Percentiles rank a stretch among this genome's conserved stretches.
Conservation (phyloP, 37 sponge, comb jelly and placozoan genomes). For the Ianthella basta region DNA sequence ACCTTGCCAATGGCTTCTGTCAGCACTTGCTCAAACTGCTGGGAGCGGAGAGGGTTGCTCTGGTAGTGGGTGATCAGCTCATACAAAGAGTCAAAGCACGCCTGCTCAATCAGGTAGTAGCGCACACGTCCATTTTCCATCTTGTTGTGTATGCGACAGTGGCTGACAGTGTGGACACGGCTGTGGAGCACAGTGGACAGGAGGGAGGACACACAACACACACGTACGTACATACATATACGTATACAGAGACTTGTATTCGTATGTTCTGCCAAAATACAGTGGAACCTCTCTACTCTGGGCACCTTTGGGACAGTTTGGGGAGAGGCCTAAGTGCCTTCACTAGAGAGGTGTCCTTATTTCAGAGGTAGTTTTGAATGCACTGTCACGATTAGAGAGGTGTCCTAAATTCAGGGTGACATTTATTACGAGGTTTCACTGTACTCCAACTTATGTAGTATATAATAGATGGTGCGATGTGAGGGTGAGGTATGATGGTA, state of each 20-base stretch:
- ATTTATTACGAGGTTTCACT: no score
- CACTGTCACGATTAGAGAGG: no score
- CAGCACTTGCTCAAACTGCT: slow-evolving; percentile 85
- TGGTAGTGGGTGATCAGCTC: slow-evolving; percentile 87
- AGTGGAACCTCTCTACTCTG: no score
- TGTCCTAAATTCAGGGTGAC: no score
- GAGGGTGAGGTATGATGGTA: no score
- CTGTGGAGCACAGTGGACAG: slow-evolving; percentile 29
- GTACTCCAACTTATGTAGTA: no score
- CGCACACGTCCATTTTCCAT: slow-evolving; percentile 72
- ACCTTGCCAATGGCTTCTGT: slow-evolving; percentile 73
- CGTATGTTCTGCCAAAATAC: no score
- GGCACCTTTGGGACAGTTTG: no score
- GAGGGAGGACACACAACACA: background rate
- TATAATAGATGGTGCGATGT: no score
- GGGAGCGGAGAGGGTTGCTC: slow-evolving; percentile 75
- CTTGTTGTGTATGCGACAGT: slow-evolving; percentile 82
- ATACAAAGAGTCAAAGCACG: slow-evolving; percentile 87
- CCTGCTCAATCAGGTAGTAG: slow-evolving; percentile 88
- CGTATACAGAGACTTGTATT: background rate
- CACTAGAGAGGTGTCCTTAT: background rate
- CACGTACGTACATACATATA: background rate
- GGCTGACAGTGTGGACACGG: slow-evolving; percentile 64
- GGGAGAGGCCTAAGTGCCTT: background rate
- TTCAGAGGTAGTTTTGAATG: no score